Percentiles rank a stretch among this genome's conserved stretches.
Evolutionary conservation across 2,113 vertebrate species (phyloP).

Genomic region (Raja brachyura): DNA sequence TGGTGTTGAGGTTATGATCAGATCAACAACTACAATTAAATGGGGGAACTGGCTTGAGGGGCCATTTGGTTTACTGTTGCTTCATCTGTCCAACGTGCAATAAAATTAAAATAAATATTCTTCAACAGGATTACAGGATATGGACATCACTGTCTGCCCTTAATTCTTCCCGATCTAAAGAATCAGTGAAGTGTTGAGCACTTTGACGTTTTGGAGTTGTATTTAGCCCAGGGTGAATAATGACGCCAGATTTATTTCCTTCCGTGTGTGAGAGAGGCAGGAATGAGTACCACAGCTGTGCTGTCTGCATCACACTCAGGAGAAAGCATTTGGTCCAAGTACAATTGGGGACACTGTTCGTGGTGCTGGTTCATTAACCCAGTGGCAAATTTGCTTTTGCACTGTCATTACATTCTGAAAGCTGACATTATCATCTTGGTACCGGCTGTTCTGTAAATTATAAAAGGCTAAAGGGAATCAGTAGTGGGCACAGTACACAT

Average conservation of each 20-base stretch:
- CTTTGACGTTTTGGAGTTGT: too few relatives aligned
- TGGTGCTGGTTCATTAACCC: background rate
- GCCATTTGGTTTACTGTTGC: too few relatives aligned
- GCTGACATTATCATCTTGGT: conserved; percentile 10
- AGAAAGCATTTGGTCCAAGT: background rate
- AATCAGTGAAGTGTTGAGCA: too few relatives aligned
- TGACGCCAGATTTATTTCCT: background rate
- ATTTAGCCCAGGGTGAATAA: too few relatives aligned
- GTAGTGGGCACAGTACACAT: background rate
- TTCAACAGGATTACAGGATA: too few relatives aligned
- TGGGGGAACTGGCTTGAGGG: too few relatives aligned
- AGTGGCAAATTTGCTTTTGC: background rate
- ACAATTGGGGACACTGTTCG: background rate
- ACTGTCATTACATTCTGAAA: conserved; percentile 13
- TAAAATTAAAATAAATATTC: background rate
- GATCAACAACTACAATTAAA: too few relatives aligned
- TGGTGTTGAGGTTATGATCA: too few relatives aligned
- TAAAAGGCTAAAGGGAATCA: background rate
- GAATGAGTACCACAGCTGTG: background rate
- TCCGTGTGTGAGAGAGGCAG: background rate
- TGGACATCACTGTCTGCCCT: too few relatives aligned
- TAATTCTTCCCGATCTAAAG: too few relatives aligned
- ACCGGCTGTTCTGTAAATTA: conserved; percentile 9
- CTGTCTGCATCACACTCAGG: background rate
- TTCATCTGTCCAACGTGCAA: background rate